phyloP scores from a whole-genome alignment of 1,140 invertebrate species.

The Panagrolaimus sp. region DNA sequence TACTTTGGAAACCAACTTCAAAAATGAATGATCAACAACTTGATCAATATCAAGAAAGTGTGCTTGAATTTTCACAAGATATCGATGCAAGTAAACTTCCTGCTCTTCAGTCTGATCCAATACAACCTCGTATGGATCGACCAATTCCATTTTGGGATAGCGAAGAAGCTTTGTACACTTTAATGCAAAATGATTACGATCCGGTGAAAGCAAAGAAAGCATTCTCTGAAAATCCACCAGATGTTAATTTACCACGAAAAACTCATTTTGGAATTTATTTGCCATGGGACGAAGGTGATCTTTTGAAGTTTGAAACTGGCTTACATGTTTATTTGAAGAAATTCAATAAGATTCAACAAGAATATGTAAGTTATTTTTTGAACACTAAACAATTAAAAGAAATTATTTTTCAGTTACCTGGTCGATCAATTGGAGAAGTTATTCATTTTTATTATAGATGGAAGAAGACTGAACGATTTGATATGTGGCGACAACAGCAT shows the following conservation, averaged over 20 bases:
- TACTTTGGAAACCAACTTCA: conserved; percentile 3
- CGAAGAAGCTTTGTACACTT: conserved; percentile 26
- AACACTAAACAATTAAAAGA: conserved; percentile 28
- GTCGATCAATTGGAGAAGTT: conserved; percentile 87
- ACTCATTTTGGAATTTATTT: conserved; percentile 13
- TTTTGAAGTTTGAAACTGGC: conserved; percentile 18
- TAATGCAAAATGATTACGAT: conserved; percentile 24
- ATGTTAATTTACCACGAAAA: conserved; percentile 15
- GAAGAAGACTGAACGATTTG: conserved; percentile 96
- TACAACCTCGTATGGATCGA: not conserved
- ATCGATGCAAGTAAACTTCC: not conserved
- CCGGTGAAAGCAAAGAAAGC: conserved; percentile 3
- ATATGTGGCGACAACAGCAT: conserved; percentile 67
- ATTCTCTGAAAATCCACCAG: not conserved
- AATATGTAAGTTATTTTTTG: not conserved
- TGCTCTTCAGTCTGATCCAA: not conserved
- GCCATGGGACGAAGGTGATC: not conserved
- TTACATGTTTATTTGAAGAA: conserved; percentile 11
- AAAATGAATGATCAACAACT: conserved; percentile 1
- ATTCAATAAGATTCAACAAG: not conserved
- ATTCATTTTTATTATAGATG: conserved; percentile 97
- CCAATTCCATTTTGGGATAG: conserved; percentile 14
- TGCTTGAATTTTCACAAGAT: not conserved
- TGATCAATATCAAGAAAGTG: conserved; percentile 2
- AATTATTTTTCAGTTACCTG: conserved; percentile 68